phyloP scores from a whole-genome alignment of 2,797 vertebrate genomes.

The Pangasius sanitwongsei region DNA sequence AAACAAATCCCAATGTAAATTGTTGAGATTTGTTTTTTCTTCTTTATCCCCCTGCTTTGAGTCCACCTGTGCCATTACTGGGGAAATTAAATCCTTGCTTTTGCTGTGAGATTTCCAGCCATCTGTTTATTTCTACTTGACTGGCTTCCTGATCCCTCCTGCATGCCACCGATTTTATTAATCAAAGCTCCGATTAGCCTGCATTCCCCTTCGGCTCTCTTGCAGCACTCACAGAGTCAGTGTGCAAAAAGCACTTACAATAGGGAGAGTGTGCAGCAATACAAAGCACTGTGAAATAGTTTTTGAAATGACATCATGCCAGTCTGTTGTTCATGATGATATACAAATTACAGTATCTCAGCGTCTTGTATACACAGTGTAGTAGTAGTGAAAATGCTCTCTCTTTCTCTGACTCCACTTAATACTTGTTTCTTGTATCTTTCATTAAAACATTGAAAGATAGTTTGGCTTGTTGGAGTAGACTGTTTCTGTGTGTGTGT shows the following conservation, averaged over 20 bases:
- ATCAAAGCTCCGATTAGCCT: conserved; percentile 56
- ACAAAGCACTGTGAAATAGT: not conserved
- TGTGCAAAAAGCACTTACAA: not conserved
- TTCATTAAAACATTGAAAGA: not conserved
- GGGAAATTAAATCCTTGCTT: conserved; percentile 28
- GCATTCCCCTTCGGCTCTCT: conserved; percentile 41
- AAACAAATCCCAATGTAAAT: conserved; percentile 3
- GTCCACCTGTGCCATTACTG: conserved; percentile 21
- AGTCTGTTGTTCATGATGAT: not conserved
- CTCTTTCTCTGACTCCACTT: not conserved
- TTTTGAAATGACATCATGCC: not conserved
- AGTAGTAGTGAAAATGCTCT: not conserved
- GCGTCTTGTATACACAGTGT: not conserved
- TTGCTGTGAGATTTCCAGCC: conserved; percentile 46
- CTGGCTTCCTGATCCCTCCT: conserved; percentile 43
- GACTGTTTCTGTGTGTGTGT: not conserved
- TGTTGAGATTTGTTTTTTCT: not conserved
- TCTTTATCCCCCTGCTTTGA: not conserved
- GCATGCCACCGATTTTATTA: conserved; percentile 52
- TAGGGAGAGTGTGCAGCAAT: not conserved
- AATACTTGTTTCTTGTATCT: too few relatives aligned
- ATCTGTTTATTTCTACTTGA: conserved; percentile 57
- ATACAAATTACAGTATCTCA: not conserved
- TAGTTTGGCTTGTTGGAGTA: not conserved
- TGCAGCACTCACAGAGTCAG: conserved; percentile 21